Conservation (phyloP, 2,113 vertebrate species). For the Paracanthobrama guichenoti region DNA sequence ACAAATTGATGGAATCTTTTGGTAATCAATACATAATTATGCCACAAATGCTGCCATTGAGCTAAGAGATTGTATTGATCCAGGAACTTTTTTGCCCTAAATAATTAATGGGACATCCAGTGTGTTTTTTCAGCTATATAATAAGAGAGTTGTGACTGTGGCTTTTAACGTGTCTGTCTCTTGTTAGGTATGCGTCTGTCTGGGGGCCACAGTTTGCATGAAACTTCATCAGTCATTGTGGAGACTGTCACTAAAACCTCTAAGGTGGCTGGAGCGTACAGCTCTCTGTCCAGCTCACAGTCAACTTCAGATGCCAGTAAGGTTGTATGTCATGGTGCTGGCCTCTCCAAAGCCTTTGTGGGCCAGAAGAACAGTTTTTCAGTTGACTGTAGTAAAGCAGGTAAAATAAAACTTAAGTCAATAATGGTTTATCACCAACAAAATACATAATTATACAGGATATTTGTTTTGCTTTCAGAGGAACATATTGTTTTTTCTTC, state of each 20-base stretch:
- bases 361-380: constrained; percentile 94
- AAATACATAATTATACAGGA: background rate
- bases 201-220: constrained; percentile 93
- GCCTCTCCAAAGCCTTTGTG: constrained; percentile 83
- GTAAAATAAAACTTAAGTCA: constrained; percentile 64
- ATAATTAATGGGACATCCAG: background rate
- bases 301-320: constrained; percentile 88
- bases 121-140: background rate
- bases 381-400: constrained; percentile 94
- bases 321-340: constrained; percentile 87
- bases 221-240: constrained; percentile 92
- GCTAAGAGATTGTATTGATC: background rate
- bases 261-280: constrained; percentile 77
- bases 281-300: constrained; percentile 78
- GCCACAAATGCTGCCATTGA: background rate
- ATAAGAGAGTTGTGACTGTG: background rate
- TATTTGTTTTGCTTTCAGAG: background rate
- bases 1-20: background rate
- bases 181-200: constrained; percentile 84
- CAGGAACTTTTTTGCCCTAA: background rate
- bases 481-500: background rate
- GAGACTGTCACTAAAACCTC: constrained; percentile 88
- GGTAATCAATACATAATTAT: background rate
- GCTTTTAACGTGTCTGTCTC: background rate
- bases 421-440: background rate